phyloP scores from a whole-genome alignment of 1,140 invertebrate genomes.

The Camponotus vicinus region DNA sequence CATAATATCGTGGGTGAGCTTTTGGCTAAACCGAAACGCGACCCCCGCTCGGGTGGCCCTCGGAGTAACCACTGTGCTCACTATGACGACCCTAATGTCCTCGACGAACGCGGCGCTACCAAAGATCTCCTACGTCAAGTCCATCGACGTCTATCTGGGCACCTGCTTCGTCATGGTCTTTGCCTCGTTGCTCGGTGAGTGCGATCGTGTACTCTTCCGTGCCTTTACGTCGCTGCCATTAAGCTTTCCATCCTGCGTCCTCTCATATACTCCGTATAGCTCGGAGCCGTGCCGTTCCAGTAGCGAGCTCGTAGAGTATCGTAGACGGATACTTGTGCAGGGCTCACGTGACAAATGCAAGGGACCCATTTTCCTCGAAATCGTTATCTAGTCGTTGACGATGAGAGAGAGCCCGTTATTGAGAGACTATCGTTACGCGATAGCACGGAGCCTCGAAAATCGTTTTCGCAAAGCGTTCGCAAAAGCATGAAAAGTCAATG shows the following conservation, averaged over 20 bases:
- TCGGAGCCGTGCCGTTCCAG: constrained; percentile 49
- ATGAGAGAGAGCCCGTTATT: background rate
- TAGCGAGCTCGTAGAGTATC: constrained; percentile 60
- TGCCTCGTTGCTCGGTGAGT: constrained; percentile 96
- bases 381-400: background rate
- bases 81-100: constrained; percentile 99
- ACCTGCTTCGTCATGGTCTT: constrained; percentile 99
- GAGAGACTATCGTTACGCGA: background rate
- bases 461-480: background rate
- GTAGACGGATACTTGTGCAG: constrained; percentile 61
- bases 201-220: constrained; percentile 67
- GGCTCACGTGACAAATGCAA: constrained; percentile 63
- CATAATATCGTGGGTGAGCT: constrained; percentile 99
- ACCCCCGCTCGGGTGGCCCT: constrained; percentile 98
- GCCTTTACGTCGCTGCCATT: constrained; percentile 59
- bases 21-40: constrained; percentile 97
- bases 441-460: background rate
- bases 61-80: constrained; percentile 98
- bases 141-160: constrained; percentile 98
- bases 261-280: constrained; percentile 57
- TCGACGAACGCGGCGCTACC: constrained; percentile 99
- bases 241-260: constrained; percentile 56
- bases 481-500: background rate
- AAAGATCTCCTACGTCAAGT: constrained; percentile 99
- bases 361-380: constrained; percentile 58